These are phyloP conservation scores for Pardalotus punctatus DNA, from an alignment of 2,113 vertebrate genomes.

Conservation along the genomic window DNA sequence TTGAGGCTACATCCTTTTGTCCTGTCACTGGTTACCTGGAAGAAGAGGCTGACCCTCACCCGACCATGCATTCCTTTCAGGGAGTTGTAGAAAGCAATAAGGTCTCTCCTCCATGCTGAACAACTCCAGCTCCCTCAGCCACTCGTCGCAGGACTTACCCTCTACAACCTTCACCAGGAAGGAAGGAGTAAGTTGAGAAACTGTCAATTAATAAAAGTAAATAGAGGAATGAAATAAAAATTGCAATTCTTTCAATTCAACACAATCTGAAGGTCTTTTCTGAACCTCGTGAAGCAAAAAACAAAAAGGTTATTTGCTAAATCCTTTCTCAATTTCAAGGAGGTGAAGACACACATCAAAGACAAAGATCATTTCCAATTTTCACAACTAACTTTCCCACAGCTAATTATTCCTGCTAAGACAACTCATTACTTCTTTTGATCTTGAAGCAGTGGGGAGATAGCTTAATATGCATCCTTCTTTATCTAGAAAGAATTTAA, in stretches of 20 bases:
- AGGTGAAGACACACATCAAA: not conserved
- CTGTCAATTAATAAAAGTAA: not conserved
- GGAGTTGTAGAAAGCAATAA: not conserved
- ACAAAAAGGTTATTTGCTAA: not conserved
- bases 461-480: not conserved
- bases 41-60: not conserved
- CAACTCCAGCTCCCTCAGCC: not conserved
- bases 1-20: not conserved
- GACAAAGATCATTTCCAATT: not conserved
- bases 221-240: not conserved
- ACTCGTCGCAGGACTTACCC: too few relatives aligned
- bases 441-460: not conserved
- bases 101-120: not conserved
- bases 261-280: not conserved
- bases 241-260: not conserved
- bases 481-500: not conserved
- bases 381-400: not conserved
- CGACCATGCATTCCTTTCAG: not conserved
- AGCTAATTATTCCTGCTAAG: not conserved
- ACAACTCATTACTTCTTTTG: not conserved
- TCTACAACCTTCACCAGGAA: not conserved
- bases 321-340: not conserved
- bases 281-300: not conserved
- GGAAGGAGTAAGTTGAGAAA: not conserved
- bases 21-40: not conserved